Percentiles rank a stretch among this genome's conserved stretches.
phyloP scores from a whole-genome alignment of 2,113 vertebrate genomes.

The Strix uralensis region DNA sequence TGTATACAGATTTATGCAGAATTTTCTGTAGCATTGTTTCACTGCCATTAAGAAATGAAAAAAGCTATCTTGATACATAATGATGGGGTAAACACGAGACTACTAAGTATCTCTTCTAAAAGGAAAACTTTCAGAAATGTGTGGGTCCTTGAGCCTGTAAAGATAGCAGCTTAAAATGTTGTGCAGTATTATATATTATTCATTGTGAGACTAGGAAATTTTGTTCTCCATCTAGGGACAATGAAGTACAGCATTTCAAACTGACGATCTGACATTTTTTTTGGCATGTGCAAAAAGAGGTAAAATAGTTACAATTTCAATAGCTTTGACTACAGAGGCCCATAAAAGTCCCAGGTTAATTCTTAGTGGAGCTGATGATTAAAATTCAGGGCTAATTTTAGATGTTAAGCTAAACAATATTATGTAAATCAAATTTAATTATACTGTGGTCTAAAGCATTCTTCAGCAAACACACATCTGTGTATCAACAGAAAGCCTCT shows the following conservation, averaged over 20 bases:
- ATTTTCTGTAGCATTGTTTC: background rate
- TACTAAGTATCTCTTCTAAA: background rate
- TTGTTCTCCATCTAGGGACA: background rate
- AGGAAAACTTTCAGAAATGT: background rate
- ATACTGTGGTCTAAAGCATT: background rate
- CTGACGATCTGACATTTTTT: background rate
- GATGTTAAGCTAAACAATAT: background rate
- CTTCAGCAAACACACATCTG: background rate
- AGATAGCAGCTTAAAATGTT: background rate
- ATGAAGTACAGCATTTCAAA: background rate
- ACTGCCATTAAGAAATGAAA: background rate
- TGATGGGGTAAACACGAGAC: background rate
- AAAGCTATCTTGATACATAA: background rate
- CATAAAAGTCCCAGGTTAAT: background rate
- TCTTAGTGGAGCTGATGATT: background rate
- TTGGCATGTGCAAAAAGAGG: background rate
- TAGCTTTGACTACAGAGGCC: background rate
- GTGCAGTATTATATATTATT: background rate
- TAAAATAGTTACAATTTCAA: background rate
- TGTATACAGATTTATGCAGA: background rate
- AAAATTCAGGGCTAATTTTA: background rate
- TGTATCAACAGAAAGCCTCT: background rate
- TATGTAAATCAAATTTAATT: background rate
- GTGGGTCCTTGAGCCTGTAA: background rate
- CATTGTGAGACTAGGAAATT: background rate